Evolutionary conservation across 2,113 vertebrate species (phyloP), one percentile per base, ranked within the genome.

Genomic region (Callopanchax toddi): DNA sequence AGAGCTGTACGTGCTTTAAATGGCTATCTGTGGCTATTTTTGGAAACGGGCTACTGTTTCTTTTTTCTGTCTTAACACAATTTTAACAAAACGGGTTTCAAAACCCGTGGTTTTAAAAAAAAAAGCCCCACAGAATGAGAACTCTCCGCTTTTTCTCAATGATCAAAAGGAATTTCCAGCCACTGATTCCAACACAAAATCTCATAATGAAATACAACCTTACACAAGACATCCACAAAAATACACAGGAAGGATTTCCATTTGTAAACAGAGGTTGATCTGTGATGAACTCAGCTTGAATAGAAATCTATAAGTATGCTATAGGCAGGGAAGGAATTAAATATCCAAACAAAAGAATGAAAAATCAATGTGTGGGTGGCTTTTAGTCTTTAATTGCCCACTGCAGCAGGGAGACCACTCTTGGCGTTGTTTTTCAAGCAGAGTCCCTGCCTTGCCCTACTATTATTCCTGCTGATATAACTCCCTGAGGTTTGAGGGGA

Each of bases 1-100:
- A 2, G 57, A 22, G 59, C 45, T 29, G 63, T 36, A 11, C 49
- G 58, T 21, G 34, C 60, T 56, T 69, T 43, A 59, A 43, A 54
- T 37, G 18, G 60, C 42, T 36, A 62, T 40, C 67, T 45, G 50
- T 2, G 42, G 62, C 80, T 89, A 84, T 87, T 90, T 87, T 81
- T 86, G 86, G 87, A 77, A 63, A 46, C 56, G 8, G 10, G n/a
- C 29, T 32, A 11, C 16, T n/a, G 25, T 23, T 23, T 54, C 12
- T 15, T 17, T 36, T 56, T 34, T 39, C 26, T 44, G 0, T 60
- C n/a, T 60, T 23, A 21, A 52, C 6, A 2, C 56, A 49, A 23
- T 52, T 71, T 58, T 20, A 10, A 15, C 2, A n/a, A n/a, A 34
- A 55, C 20, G 9, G 21, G 4, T 43, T 49, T 44, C n/a, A 32